Evolutionary conservation across 2,113 vertebrate genomes (phyloP), one percentile per base, ranked within the genome.

Genomic region (Syrmaticus mikado): DNA sequence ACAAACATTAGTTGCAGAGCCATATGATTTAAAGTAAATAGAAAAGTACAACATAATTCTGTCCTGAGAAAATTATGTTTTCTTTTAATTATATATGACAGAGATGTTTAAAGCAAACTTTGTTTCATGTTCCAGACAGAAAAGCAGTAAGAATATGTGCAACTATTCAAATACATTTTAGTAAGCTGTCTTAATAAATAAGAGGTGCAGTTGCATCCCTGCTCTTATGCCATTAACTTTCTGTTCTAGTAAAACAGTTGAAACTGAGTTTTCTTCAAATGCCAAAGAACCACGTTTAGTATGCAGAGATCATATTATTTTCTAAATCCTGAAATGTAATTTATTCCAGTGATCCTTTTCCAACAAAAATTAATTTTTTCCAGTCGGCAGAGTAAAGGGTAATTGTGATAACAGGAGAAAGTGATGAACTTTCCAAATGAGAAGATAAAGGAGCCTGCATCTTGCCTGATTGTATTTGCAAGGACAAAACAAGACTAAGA

Each of bases 361-460:
- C 41, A 83, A 43, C 4, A 57, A 82, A 48, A 78, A 30, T 2
- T 57, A 17, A 40, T 28, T 55, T 87, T 10, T 18, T 60, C 25
- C 32, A 78, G 10, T 72, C 25, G 52, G 32, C 13, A 61, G 32
- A 67, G 22, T 46, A 85, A 70, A 80, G 12, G 2, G 4, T 82
- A 74, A 78, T 71, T 38, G 16, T 36, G 36, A 46, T 41, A 48
- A 71, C 65, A 82, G 7, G 11, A 24, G 7, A 72, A 89, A 92
- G 25, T 21, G 82, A 72, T 70, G 25, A 48, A 5, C 6, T 62
- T 77, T 55, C 38, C 67, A 52, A 86, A 72, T 72, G 38, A 65
- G 34, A 46, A 36, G 52, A 20, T 2, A 60, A 25, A 83, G 45
- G 1, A 78, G 2, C 5, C 7, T 0, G 0, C 34, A 68, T 46